These are phyloP conservation scores for Oreochromis tanganicae DNA, from an alignment of 2,113 vertebrate genomes.

Conservation along the genomic window DNA sequence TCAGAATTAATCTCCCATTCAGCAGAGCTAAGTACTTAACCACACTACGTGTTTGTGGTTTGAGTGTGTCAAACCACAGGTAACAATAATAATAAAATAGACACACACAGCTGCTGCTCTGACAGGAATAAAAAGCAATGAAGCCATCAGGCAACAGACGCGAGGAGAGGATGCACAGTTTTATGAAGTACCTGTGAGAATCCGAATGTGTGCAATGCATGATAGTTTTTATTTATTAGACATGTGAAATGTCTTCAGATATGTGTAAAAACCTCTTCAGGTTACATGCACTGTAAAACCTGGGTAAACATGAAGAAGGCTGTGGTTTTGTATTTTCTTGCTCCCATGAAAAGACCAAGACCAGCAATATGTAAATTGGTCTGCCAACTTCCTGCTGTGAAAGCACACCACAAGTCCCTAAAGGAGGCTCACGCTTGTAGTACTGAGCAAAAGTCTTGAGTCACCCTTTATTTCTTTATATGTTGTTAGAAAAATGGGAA, in stretches of 20 bases:
- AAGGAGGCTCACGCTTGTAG: not conserved
- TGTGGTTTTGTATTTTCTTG: not conserved
- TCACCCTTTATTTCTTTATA: not conserved
- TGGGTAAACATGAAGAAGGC: not conserved
- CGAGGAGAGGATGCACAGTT: not conserved
- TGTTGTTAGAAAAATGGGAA: not conserved
- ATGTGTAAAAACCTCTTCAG: not conserved
- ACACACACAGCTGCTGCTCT: not conserved
- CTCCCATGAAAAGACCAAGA: not conserved
- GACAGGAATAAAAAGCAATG: not conserved
- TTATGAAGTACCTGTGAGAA: not conserved
- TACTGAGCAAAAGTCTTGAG: not conserved
- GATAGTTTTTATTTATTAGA: constrained; percentile 10
- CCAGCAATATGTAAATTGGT: not conserved
- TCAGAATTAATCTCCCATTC: constrained; percentile 18
- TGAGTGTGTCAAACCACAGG: not conserved
- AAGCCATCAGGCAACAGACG: not conserved
- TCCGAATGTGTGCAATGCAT: not conserved
- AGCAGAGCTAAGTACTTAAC: constrained; percentile 13
- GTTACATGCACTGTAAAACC: constrained; percentile 11
- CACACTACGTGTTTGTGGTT: constrained; percentile 3
- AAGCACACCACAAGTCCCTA: not conserved
- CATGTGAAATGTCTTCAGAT: not conserved
- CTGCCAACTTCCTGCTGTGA: not conserved
- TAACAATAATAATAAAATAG: not conserved